Base-by-base conservation (phyloP, 2,888 invertebrate species). In the Nezara viridula region DNA sequence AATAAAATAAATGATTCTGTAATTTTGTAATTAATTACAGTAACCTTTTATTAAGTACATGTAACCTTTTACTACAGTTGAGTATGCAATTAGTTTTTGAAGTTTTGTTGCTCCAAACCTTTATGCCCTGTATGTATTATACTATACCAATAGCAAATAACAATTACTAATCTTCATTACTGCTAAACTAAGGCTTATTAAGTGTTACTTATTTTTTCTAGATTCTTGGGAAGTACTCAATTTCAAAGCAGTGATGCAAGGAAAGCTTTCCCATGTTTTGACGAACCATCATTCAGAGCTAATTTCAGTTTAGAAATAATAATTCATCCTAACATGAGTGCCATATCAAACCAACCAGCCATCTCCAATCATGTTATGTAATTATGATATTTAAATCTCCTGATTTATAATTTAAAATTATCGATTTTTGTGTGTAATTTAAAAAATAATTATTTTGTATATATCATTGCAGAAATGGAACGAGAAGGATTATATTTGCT, bases 221-320 rank as follows among this genome's bases (percentile, higher is more conserved):
- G 97, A 92, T 96, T 95, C 95, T 94, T 97, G 93, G 96, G 94
- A 1, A 95, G 96, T 12, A 97, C 97, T 0, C 97, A 97, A 92
- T 97, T 97, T 92, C 96, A 97, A 90, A 95, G 96, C 0, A 95
- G 95, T 0, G 95, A 96, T 91, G 97, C 97, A 0, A 94, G 97
- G 73, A 94, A 95, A 92, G 97, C 96, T 0, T 98, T 98, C 92
- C 98, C 98, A 12, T 97, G 97, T 92, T 97, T 97, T 92, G 98
- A 98, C 92, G 97, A 98, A 91, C 98, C 98, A 3, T 94, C 94
- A 27, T 96, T 96, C 92, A 97, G 97, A 92, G 96, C 97, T 0
- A 95, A 93, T 52, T 98, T 97, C 91, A 94, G 94, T 14, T 94
- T 98, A 44, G 95, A 94, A 88, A 94, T 98, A 87, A 94, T 94